Evolutionary conservation across 2,888 invertebrate genomes (phyloP).

Genomic region (Caenorhabditis sp.): DNA sequence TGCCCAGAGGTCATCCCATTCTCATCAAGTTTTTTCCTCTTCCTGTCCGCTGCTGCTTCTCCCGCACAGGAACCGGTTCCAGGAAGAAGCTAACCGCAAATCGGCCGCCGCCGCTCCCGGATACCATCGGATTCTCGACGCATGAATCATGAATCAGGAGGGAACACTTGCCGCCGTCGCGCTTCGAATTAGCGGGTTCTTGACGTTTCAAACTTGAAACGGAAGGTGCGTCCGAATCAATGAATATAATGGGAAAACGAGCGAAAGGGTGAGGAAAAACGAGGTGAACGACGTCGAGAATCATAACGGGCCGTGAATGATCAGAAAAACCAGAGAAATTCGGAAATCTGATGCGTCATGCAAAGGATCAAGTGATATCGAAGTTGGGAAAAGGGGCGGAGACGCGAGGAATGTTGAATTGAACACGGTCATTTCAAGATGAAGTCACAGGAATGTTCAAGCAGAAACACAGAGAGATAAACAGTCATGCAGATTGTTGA

Average conservation of each 20-base stretch:
- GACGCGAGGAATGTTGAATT: too few species aligned
- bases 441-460: too few species aligned
- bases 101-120: slow-evolving; percentile 27
- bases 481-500: too few species aligned
- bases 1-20: slow-evolving; percentile 49
- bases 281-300: neutral
- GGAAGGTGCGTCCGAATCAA: slow-evolving; percentile 49
- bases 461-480: too few species aligned
- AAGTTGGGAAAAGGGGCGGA: too few species aligned
- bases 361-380: too few species aligned
- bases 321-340: too few species aligned
- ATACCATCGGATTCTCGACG: slow-evolving; percentile 31
- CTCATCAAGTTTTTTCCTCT: slow-evolving; percentile 50
- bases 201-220: slow-evolving; percentile 40
- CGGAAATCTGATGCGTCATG: too few species aligned
- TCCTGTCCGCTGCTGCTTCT: slow-evolving; percentile 17
- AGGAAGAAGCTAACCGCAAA: slow-evolving; percentile 26
- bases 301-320: too few species aligned
- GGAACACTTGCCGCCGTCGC: slow-evolving; percentile 9
- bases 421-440: too few species aligned
- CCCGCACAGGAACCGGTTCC: slow-evolving; percentile 27
- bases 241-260: neutral
- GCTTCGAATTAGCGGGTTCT: slow-evolving; percentile 37
- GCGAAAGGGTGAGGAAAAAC: neutral
- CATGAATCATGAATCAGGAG: slow-evolving; percentile 42